Percentiles rank a stretch among this genome's conserved stretches.
Conservation (phyloP, 2,888 invertebrate species). For the Drosophila cognata region DNA sequence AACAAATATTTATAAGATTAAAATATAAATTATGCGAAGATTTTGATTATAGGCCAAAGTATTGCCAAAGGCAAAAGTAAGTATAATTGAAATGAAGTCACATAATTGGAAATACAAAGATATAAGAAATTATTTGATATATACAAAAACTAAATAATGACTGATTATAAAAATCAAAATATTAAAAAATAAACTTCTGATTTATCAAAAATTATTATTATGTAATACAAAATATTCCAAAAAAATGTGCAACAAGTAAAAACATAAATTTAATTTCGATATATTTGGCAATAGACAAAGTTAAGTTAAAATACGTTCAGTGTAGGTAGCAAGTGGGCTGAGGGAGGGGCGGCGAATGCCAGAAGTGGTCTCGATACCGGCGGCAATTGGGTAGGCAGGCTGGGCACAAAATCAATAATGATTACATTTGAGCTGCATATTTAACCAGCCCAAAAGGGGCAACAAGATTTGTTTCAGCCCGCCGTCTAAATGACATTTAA, state of each 20-base stretch:
- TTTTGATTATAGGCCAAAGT: background rate
- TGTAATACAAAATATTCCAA: too few relatives aligned
- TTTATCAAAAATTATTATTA: background rate
- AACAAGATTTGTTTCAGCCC: constrained; percentile 39
- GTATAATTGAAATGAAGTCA: background rate
- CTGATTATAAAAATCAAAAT: background rate
- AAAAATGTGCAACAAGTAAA: background rate
- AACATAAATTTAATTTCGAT: background rate
- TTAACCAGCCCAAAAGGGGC: constrained; percentile 59
- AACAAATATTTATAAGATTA: background rate
- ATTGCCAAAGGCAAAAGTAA: background rate
- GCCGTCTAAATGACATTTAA: constrained; percentile 71
- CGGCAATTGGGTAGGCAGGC: constrained; percentile 42
- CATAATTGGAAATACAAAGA: background rate
- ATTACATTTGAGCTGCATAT: constrained; percentile 80
- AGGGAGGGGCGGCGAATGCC: background rate
- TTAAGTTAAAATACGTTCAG: constrained; percentile 1
- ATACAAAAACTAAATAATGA: too few relatives aligned
- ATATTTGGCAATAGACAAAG: background rate
- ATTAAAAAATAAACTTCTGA: background rate
- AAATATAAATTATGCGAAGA: background rate
- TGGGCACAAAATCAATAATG: constrained; percentile 77
- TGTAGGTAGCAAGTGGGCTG: constrained; percentile 34
- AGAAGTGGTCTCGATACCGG: constrained; percentile 7
- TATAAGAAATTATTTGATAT: background rate